These are phyloP conservation scores for Sceliomorpha sp. DNA, from an alignment of 2,888 invertebrate genomes.

Conservation along the genomic window DNA sequence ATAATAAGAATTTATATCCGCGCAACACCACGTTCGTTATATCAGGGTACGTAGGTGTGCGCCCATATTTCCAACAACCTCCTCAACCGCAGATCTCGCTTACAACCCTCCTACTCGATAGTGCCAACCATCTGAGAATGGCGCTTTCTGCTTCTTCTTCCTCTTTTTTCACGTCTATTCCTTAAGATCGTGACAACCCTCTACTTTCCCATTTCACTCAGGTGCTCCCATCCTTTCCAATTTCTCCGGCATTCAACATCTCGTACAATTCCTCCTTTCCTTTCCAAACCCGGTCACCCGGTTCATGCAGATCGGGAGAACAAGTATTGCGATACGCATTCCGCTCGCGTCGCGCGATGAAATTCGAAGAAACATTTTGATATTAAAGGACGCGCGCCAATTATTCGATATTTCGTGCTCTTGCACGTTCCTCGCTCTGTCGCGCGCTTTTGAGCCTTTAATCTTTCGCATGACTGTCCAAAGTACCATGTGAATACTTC, in stretches of 20 bases:
- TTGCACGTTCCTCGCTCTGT: conserved; percentile 8
- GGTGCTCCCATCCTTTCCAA: conserved; percentile 41
- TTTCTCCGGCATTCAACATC: conserved; percentile 40
- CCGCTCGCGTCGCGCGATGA: conserved; percentile 7
- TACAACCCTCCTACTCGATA: conserved; percentile 31
- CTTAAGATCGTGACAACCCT: conserved; percentile 19
- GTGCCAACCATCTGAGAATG: conserved; percentile 29
- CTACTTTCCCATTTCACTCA: conserved; percentile 40
- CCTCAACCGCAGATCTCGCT: conserved; percentile 4
- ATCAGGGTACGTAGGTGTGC: background rate
- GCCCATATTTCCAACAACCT: conserved; percentile 1
- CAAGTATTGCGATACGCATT: conserved; percentile 26
- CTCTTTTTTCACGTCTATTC: conserved; percentile 10
- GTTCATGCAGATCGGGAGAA: conserved; percentile 31
- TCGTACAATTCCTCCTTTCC: conserved; percentile 38
- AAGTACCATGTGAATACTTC: conserved; percentile 36
- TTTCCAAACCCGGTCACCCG: conserved; percentile 7
- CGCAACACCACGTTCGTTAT: conserved; percentile 16
- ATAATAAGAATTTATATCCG: conserved; percentile 51
- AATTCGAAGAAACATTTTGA: conserved; percentile 22
- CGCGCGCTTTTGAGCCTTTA: conserved; percentile 38
- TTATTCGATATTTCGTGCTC: conserved; percentile 38
- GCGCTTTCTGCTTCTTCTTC: conserved; percentile 24
- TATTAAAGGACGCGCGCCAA: conserved; percentile 40
- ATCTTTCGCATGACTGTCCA: conserved; percentile 21